Evolutionary conservation across 2,113 vertebrate species (phyloP), one percentile per base, ranked within the genome.

Genomic region (Passer domesticus): DNA sequence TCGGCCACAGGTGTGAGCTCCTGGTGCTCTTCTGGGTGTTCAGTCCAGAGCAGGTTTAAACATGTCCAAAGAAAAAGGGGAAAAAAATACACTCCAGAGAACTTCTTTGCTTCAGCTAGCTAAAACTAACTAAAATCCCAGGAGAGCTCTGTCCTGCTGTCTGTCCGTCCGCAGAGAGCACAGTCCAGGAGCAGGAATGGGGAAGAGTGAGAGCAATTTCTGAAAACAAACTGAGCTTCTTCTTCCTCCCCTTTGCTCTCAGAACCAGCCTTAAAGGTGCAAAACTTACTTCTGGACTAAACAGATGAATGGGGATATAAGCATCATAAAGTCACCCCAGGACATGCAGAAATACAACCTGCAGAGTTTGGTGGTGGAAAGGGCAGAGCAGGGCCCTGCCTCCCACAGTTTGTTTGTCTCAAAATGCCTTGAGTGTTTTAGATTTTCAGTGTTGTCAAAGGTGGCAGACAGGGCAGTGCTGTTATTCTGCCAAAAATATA

Each of bases 391-490:
- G 63, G 20, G 67, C 55, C 37, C 35, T 76, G 53, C 62, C 78
- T 79, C 87, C 84, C 28, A 23, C 39, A 10, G 75, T 83, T 89
- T 74, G 83, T 89, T 95, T 80, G 33, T 74, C 84, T 85, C 78
- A 56, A 83, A 96, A 69, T 85, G 87, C 63, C 74, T 62, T 35
- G 46, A 84, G 89, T 90, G 78, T 22, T 96, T 91, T 52, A 60
- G 80, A 46, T 44, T 90, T 79, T 39, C 6, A 0, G 63, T 85
- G 78, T 22, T 92, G 84, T 89, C 44, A 74, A 73, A 95, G 93
- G 96, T 94, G 95, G 78, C 78, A 96, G 90, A 92, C 89, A 74
- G 83, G 79, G 31, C 79, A 86, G 83, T 50, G 76, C 33, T 90
- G 72, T 86, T 89, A 53, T 67, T 93, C 21, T 92, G 89, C 75